These are phyloP conservation scores for Peromyscus nudipes DNA, from an alignment of 2,797 vertebrate genomes.

Conservation along the genomic window DNA sequence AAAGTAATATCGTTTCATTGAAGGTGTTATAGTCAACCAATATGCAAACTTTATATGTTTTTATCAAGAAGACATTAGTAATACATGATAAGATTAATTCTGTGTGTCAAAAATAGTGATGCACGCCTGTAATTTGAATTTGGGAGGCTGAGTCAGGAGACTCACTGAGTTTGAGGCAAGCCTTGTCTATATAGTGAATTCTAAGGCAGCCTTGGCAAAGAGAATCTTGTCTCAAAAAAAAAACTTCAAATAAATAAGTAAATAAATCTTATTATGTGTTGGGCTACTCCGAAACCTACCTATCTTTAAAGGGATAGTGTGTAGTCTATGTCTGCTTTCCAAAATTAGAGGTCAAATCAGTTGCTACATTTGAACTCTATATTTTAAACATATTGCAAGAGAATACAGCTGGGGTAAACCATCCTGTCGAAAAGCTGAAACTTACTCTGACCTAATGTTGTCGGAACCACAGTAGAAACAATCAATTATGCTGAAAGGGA, in stretches of 20 bases:
- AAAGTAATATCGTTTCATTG: neutral
- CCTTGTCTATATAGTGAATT: neutral
- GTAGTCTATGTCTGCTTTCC: neutral
- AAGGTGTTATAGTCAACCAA: neutral
- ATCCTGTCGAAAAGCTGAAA: constrained; percentile 48
- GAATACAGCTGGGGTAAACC: neutral
- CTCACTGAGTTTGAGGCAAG: neutral
- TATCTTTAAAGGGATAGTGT: neutral
- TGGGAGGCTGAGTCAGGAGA: neutral
- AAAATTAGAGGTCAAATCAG: neutral
- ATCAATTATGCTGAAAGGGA: constrained; percentile 6
- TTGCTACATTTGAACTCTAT: neutral
- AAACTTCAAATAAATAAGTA: neutral
- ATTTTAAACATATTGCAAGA: neutral
- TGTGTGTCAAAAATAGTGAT: neutral
- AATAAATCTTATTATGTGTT: neutral
- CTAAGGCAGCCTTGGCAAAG: neutral
- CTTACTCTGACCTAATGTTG: neutral
- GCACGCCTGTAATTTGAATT: too few relatives aligned
- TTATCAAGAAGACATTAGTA: neutral
- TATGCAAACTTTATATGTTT: neutral
- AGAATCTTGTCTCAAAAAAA: neutral
- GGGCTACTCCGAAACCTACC: neutral
- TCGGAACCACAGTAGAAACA: constrained; percentile 60
- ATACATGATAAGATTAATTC: neutral